Evolutionary conservation across 2,113 vertebrate genomes (phyloP), one percentile per base, ranked within the genome.

Genomic region (Rhodinocichla rosea): DNA sequence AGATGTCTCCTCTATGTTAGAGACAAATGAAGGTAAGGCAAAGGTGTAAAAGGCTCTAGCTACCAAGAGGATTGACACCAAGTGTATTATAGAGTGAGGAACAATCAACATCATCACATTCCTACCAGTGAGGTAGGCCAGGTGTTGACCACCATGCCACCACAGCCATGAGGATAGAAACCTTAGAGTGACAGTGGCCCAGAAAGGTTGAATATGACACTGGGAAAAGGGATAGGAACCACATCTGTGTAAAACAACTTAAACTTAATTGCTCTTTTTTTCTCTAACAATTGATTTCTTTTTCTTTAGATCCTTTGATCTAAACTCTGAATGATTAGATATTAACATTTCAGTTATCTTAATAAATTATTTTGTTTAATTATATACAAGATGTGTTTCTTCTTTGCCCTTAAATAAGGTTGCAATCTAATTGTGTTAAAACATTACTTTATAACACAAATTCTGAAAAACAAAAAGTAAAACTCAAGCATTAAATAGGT

Each of bases 81-180:
- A 60, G 11, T 17, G 44, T 33, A 15, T 47, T 2, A 0, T 1
- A 68, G 30, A 18, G 4, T 0, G 1, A 59, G 30, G 22, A 90
- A 27, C 12, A 85, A 33, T 21, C 35, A 49, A 6, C 3, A 64
- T n/a, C 40, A 26, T 49, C 28, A 24, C 3, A 12, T 57, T 81
- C 69, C 15, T 67, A 17, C 15, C 28, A 49, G 15, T 44, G 30
- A 69, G 33, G 18, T 33, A 28, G 13, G 21, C 18, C 68, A 56
- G 8, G 10, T 52, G 18, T 33, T 80, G 44, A 39, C 16, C 45
- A 1, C 5, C 8, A 28, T 16, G 13, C 15, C 39, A 47, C 18
- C 27, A 64, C 26, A n/a, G 10, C 50, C 33, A 3, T 16, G 39
- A 57, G 42, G 17, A 15, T 11, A 65, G 44, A 69, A 59, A 64